These are phyloP conservation scores for Protomyctophum bolini DNA, from an alignment of 2,113 vertebrate species.

Conservation along the genomic window DNA sequence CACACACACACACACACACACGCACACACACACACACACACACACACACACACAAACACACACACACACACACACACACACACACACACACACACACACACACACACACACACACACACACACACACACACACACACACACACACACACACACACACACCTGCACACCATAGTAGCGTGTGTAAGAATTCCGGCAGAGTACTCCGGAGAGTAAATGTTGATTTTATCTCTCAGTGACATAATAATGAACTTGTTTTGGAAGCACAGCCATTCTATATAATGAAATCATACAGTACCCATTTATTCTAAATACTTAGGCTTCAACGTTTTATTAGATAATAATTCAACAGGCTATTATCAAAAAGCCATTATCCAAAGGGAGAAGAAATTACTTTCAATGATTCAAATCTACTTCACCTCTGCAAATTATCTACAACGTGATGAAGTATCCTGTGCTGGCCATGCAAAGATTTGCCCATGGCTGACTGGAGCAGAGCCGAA, in stretches of 20 bases:
- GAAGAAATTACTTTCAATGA: conserved; percentile 40
- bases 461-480: too few species aligned
- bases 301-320: conserved; percentile 47
- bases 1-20: too few species aligned
- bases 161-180: neutral
- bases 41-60: too few species aligned
- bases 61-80: neutral
- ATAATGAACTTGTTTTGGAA: conserved; percentile 7
- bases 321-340: conserved; percentile 37
- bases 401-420: conserved; percentile 28
- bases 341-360: conserved; percentile 24
- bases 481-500: conserved; percentile 13
- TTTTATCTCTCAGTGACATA: neutral
- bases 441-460: conserved; percentile 40
- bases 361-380: conserved; percentile 37
- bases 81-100: too few species aligned
- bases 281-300: conserved; percentile 20
- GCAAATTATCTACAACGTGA: conserved; percentile 41
- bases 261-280: conserved; percentile 34
- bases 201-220: too few species aligned
- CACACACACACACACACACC: too few species aligned
- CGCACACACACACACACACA: too few species aligned
- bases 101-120: too few species aligned
- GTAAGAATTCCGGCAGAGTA: too few species aligned
- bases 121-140: too few species aligned